These are phyloP conservation scores for Archivesica marissinica DNA, from an alignment of 1,140 invertebrate species.

Conservation along the genomic window DNA sequence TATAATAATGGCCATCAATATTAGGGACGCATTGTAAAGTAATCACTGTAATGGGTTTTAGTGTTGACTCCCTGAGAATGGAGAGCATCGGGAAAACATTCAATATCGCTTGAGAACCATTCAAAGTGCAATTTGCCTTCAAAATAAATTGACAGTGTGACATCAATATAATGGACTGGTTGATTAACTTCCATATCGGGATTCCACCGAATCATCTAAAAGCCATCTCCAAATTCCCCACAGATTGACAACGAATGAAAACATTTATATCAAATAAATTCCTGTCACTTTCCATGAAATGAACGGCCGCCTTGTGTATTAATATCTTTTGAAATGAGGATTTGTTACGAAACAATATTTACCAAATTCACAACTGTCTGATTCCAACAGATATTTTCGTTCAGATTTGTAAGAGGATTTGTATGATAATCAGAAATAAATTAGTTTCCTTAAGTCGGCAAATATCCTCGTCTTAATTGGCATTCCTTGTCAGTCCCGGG, in stretches of 20 bases:
- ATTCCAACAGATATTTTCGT: no score
- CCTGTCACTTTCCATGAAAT: not conserved
- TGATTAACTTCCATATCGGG: constrained; percentile 22
- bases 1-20: constrained; percentile 23
- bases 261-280: constrained; percentile 26
- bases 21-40: constrained; percentile 15
- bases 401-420: no score
- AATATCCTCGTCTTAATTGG: no score
- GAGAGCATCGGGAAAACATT: constrained; percentile 13
- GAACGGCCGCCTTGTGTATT: not conserved
- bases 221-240: constrained; percentile 11
- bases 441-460: no score
- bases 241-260: constrained; percentile 15
- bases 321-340: not conserved
- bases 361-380: no score
- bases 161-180: constrained; percentile 15
- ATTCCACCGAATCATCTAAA: constrained; percentile 29
- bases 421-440: no score
- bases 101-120: constrained; percentile 18
- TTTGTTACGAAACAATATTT: no score
- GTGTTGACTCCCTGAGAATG: not conserved
- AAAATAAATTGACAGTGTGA: constrained; percentile 36
- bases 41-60: constrained; percentile 25
- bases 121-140: constrained; percentile 2
- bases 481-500: no score